Evolutionary conservation across 1,140 invertebrate species (phyloP).

Genomic region (Papilio xuthus): DNA sequence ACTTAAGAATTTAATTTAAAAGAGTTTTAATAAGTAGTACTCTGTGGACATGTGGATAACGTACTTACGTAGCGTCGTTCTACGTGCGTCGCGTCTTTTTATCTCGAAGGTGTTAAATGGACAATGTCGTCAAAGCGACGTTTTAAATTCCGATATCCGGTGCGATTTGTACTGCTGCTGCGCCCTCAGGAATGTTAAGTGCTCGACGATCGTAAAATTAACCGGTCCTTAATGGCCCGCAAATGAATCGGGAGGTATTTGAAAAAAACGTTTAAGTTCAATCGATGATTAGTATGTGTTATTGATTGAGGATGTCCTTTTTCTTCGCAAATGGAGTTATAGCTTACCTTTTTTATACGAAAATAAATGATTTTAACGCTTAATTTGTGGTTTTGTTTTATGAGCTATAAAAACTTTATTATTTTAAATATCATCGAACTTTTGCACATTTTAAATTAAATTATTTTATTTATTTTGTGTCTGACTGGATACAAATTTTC

Average conservation of each 20-base stretch:
- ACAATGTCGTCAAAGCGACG: constrained; percentile 51
- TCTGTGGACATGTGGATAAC: constrained; percentile 1
- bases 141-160: constrained; percentile 69
- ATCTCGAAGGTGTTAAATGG: constrained; percentile 68
- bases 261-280: constrained; percentile 43
- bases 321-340: constrained; percentile 14
- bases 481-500: too few relatives aligned
- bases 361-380: background rate
- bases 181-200: constrained; percentile 73
- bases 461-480: background rate
- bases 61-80: background rate
- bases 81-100: constrained; percentile 39
- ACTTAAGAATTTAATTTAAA: background rate
- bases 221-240: constrained; percentile 65
- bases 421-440: background rate
- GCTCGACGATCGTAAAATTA: constrained; percentile 71
- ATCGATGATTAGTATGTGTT: constrained; percentile 32
- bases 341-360: constrained; percentile 11
- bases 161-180: constrained; percentile 59
- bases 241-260: constrained; percentile 65
- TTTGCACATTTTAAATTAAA: background rate
- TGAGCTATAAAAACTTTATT: constrained; percentile 17
- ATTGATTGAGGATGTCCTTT: constrained; percentile 34
- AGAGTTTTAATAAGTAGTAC: background rate
- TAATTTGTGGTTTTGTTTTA: constrained; percentile 18